Conservation (phyloP, 1,140 invertebrate genomes). For the honey bee (Apis mellifera) region DNA sequence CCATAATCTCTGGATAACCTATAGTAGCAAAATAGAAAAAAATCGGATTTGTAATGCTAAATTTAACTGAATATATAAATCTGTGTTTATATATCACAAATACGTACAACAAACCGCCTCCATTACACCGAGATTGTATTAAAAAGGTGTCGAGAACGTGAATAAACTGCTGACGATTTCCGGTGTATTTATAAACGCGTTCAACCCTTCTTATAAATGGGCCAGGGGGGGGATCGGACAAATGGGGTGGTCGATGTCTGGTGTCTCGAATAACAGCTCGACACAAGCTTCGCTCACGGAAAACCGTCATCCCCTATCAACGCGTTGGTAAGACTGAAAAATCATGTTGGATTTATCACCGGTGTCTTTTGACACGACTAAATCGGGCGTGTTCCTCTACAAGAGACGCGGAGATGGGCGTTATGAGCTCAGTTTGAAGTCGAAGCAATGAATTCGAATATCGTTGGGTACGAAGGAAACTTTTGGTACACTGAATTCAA, state of each 20-base stretch:
- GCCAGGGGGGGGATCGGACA: slow-evolving; percentile 45
- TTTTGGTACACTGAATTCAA: slow-evolving; percentile 22
- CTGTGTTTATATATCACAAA: neutral
- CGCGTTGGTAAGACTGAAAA: slow-evolving; percentile 60
- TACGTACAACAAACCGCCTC: neutral
- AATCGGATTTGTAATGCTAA: neutral
- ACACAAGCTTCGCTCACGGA: slow-evolving; percentile 27
- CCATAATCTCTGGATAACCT: too few relatives aligned
- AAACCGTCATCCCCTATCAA: slow-evolving; percentile 64
- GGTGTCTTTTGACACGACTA: slow-evolving; percentile 27
- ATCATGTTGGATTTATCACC: slow-evolving; percentile 64
- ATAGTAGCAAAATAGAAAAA: neutral
- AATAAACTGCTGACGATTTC: slow-evolving; percentile 51
- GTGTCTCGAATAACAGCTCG: slow-evolving; percentile 35
- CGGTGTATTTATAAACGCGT: slow-evolving; percentile 63
- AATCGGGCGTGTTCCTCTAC: slow-evolving; percentile 41
- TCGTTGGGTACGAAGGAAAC: slow-evolving; percentile 29
- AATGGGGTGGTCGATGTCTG: slow-evolving; percentile 64
- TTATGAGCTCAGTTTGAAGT: slow-evolving; percentile 41
- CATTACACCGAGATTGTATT: neutral
- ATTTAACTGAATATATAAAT: neutral
- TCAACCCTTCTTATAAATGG: slow-evolving; percentile 66
- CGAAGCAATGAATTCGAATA: slow-evolving; percentile 15
- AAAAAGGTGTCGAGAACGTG: slow-evolving; percentile 3
- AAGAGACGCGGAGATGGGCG: slow-evolving; percentile 53